Conservation (phyloP, 2,797 vertebrate genomes). For the Pseudochaenichthys georgianus region DNA sequence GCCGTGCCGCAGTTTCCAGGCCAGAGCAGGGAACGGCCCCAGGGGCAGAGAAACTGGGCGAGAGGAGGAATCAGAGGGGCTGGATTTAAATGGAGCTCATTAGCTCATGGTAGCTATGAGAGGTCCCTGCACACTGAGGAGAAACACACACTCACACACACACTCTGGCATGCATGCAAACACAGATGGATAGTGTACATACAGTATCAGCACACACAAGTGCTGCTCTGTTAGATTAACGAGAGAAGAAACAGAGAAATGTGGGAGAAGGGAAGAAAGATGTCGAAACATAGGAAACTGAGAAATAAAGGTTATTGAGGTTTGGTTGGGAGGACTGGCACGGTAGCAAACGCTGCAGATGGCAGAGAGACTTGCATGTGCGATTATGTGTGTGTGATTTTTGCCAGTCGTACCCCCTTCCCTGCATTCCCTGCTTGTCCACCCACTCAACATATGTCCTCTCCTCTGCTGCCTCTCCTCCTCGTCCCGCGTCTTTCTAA, state of each 20-base stretch:
- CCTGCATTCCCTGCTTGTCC: slow-evolving; percentile 77
- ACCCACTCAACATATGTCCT: slow-evolving; percentile 87
- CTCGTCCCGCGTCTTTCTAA: slow-evolving; percentile 47
- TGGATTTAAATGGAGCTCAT: slow-evolving; percentile 84
- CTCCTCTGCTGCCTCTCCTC: slow-evolving; percentile 39
- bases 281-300: background rate
- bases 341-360: slow-evolving; percentile 63
- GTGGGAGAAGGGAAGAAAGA: background rate
- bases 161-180: slow-evolving; percentile 38
- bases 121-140: slow-evolving; percentile 74
- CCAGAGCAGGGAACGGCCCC: slow-evolving; percentile 73
- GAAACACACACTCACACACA: slow-evolving; percentile 45
- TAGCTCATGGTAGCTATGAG: slow-evolving; percentile 76
- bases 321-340: slow-evolving; percentile 55
- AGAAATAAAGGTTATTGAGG: slow-evolving; percentile 8
- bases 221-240: slow-evolving; percentile 22
- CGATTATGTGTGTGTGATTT: slow-evolving; percentile 48
- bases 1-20: slow-evolving; percentile 74
- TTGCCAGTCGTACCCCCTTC: slow-evolving; percentile 75
- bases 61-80: slow-evolving; percentile 78
- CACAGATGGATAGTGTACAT: slow-evolving; percentile 43
- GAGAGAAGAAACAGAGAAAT: slow-evolving; percentile 3
- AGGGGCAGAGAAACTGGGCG: slow-evolving; percentile 80
- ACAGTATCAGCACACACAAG: slow-evolving; percentile 16
- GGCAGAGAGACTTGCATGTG: slow-evolving; percentile 51